Base-by-base conservation (phyloP, 2,113 vertebrate species). In the Burhinus oedicnemus region DNA sequence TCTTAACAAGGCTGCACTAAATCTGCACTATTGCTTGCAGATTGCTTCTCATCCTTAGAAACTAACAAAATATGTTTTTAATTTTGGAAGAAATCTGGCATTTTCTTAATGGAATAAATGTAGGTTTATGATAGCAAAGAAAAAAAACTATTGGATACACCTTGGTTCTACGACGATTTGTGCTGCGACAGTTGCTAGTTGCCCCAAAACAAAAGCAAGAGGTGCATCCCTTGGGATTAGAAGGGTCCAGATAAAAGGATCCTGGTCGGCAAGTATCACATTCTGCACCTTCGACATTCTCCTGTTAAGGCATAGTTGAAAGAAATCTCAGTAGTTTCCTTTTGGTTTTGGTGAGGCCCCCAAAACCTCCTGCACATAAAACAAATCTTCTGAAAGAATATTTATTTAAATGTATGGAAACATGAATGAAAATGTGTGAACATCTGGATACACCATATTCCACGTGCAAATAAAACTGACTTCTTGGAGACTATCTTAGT, bases 131-230 rank as follows among this genome's bases (percentile, higher is more conserved):
- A 89, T 0, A 68, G 21, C 36, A 89, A 89, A 83, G 12, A 26
- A 87, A 55, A 89, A 42, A 49, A 38, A 12, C 8, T n/a, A 36
- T 65, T 51, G 30, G 72, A 76, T 93, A 77, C 87, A 99, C 99
- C 99, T 99, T 99, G 77, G 97, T 95, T 94, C 99, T 98, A 62
- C 96, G 98, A 81, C 86, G 99, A 74, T 97, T 95, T 17, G 99
- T 99, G 90, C 99, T 99, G 68, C 61, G 98, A 97, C 99, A 99
- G 89, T 54, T 92, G 83, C 96, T 97, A 54, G 97, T 99, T 64
- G 97, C 98, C 76, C 99, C 98, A 44, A 99, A 99, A 94, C 99
- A 99, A 98, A 99, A 99, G 97, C 99, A 99, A 79, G 93, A 95
- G 36, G 98, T 99, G 83, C 99, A 99, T 54, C 99, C 99, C 6